A percentile compares a stretch with the other conserved stretches of the same genome.
These are phyloP conservation scores for Pemphigus obesinymphae DNA, from an alignment of 1,140 invertebrate genomes.

Conservation along the genomic window DNA sequence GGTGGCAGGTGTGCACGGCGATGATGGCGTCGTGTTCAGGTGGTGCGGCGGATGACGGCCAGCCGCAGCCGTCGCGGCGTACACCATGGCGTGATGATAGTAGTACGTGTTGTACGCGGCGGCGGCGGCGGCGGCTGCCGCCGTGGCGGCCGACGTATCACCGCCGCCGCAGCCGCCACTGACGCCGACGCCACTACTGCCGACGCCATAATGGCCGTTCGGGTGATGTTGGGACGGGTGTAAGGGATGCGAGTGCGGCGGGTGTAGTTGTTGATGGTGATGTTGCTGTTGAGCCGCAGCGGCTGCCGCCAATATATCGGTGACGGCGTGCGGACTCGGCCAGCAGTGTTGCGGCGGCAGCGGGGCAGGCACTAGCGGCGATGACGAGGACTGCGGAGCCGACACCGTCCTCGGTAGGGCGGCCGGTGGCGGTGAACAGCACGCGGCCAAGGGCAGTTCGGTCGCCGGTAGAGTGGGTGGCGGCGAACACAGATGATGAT, in stretches of 20 bases:
- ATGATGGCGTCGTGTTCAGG: not conserved
- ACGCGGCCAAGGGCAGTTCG: not conserved
- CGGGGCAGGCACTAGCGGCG: conserved; percentile 56
- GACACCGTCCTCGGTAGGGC: conserved; percentile 50
- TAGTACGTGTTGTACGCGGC: conserved; percentile 24
- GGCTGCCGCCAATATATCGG: conserved; percentile 60
- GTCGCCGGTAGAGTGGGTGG: not conserved
- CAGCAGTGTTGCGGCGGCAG: conserved; percentile 49
- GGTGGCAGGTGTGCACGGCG: not conserved
- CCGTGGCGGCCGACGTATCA: not conserved
- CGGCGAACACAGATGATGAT: not conserved
- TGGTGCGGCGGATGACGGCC: not conserved
- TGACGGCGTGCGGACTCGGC: conserved; percentile 65
- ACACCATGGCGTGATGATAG: conserved; percentile 21
- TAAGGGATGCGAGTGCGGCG: not conserved
- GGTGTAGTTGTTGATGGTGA: not conserved
- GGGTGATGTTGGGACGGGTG: not conserved
- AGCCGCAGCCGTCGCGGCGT: conserved; percentile 14
- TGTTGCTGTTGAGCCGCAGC: not conserved
- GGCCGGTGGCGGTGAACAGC: not conserved
- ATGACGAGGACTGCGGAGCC: conserved; percentile 33
- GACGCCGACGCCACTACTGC: not conserved
- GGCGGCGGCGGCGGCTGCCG: not conserved
- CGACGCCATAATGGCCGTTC: not conserved
- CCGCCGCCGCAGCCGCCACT: not conserved